Evolutionary conservation across 53 echinoderm and acorn worm genomes (phyloP).

Genomic region (Hippasteria phrygiana): DNA sequence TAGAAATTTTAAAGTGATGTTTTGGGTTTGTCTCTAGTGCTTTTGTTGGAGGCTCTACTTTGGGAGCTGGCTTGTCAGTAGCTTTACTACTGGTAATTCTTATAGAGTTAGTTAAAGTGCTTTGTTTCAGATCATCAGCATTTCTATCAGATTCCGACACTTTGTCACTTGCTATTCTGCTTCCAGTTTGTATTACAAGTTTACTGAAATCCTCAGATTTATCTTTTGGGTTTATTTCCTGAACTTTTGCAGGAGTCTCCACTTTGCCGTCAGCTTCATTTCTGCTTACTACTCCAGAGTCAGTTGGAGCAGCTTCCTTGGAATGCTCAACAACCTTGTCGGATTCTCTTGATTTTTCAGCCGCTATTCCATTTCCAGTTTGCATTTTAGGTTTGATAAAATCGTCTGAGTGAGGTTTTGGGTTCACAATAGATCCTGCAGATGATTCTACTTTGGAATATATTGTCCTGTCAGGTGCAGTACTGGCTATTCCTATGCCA

Average conservation of each 20-base stretch:
- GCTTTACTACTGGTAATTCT: background rate
- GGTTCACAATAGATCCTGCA: background rate
- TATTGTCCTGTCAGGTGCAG: background rate
- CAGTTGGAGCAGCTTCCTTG: background rate
- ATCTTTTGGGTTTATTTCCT: background rate
- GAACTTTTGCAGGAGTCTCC: background rate
- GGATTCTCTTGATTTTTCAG: background rate
- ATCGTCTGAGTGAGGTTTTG: background rate
- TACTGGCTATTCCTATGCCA: conserved; percentile 2
- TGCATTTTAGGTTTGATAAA: background rate
- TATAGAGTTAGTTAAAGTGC: background rate
- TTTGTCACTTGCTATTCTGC: background rate
- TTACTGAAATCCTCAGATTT: background rate
- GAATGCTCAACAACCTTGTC: background rate
- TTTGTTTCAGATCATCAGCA: background rate
- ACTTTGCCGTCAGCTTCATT: background rate
- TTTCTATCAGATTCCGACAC: background rate
- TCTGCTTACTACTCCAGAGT: background rate
- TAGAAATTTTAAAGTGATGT: background rate
- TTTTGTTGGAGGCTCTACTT: background rate
- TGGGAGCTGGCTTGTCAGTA: background rate
- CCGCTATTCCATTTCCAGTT: background rate
- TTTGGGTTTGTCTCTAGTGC: background rate
- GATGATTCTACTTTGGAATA: background rate
- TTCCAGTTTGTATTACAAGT: background rate